Percentiles rank a stretch among this genome's conserved stretches.
phyloP scores from a whole-genome alignment of 2,113 vertebrate genomes.

The Urocitellus parryii region DNA sequence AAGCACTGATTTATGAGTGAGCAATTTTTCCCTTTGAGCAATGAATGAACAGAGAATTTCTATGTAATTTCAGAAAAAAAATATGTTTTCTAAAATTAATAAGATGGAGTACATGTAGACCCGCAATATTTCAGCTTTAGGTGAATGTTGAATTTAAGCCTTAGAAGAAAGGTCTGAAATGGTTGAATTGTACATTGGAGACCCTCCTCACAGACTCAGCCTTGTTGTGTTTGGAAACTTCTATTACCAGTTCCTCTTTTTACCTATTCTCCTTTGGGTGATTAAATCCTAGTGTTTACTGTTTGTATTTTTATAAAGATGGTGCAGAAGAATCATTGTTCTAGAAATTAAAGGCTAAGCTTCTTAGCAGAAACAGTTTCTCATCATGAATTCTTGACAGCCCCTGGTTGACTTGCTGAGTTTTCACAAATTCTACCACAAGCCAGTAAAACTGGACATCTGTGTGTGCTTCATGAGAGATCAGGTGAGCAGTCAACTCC shows the following conservation, averaged over 20 bases:
- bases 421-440: background rate
- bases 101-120: background rate
- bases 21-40: background rate
- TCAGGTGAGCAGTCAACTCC: background rate
- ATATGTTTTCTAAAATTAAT: background rate
- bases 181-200: background rate
- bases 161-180: background rate
- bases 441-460: background rate
- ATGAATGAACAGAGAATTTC: background rate
- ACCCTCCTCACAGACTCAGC: background rate
- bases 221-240: background rate
- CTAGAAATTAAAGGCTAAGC: background rate
- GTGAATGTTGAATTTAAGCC: background rate
- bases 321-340: background rate
- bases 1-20: background rate
- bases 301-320: background rate
- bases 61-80: background rate
- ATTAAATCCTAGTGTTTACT: background rate
- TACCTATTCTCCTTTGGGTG: background rate
- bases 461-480: fast-evolving
- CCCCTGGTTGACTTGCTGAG: background rate
- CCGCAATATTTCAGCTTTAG: background rate
- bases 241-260: background rate
- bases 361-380: background rate
- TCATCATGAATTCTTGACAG: background rate